Percentiles rank a stretch among this genome's conserved stretches.
Conservation (phyloP, 2,113 vertebrate species). For the Elachura formosa region DNA sequence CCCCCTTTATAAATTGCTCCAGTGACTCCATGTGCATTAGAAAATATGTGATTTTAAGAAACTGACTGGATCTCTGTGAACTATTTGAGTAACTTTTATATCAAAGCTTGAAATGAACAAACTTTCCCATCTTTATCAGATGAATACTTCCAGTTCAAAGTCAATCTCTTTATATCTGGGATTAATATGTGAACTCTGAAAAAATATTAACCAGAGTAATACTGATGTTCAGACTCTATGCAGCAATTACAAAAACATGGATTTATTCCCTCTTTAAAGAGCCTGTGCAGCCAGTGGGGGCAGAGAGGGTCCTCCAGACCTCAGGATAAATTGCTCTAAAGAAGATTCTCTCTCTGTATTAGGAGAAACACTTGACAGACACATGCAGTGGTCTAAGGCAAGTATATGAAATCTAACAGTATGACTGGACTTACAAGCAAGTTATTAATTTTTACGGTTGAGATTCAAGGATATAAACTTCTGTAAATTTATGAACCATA, state of each 20-base stretch:
- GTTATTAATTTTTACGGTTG: background rate
- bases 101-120: background rate
- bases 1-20: rapidly evolving
- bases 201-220: background rate
- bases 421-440: background rate
- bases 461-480: background rate
- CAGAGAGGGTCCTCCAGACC: background rate
- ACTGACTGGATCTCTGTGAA: background rate
- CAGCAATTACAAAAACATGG: background rate
- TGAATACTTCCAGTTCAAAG: background rate
- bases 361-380: background rate
- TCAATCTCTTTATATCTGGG: background rate
- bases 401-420: background rate
- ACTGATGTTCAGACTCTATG: background rate
- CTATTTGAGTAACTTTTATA: background rate
- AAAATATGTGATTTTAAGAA: background rate
- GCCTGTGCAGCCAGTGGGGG: background rate
- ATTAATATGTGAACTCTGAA: background rate
- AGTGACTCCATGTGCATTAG: background rate
- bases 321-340: background rate
- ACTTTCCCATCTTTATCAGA: background rate
- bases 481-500: background rate
- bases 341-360: background rate
- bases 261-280: background rate
- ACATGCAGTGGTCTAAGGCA: background rate